Percentiles rank a stretch among this genome's conserved stretches.
phyloP scores from a whole-genome alignment of 2,888 invertebrate species.

The Oscheius sp. region DNA sequence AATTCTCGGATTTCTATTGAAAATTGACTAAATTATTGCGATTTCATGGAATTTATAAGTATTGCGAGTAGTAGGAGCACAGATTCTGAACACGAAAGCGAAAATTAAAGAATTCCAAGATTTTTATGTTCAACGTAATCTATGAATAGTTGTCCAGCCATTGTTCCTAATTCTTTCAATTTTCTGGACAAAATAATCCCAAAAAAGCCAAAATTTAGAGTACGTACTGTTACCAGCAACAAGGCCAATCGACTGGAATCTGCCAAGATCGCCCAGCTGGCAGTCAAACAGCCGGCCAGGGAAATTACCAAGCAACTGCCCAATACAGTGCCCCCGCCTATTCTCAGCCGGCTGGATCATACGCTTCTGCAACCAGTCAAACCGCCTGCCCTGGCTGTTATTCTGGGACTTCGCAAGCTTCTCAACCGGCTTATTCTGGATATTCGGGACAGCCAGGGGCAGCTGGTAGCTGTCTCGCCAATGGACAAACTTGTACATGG shows the following conservation, averaged over 20 bases:
- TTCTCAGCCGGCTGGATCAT: not conserved
- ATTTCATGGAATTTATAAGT: too few species aligned
- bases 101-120: too few species aligned
- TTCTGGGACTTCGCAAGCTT: not conserved
- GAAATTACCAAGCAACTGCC: too few species aligned
- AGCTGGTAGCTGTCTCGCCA: not conserved
- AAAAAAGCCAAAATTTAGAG: not conserved
- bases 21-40: too few species aligned
- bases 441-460: not conserved
- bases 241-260: not conserved
- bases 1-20: too few species aligned
- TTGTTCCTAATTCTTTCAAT: too few species aligned
- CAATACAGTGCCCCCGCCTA: not conserved
- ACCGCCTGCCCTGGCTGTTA: not conserved
- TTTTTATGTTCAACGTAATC: too few species aligned
- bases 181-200: too few species aligned
- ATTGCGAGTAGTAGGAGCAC: too few species aligned
- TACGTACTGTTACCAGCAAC: slow-evolving; percentile 2
- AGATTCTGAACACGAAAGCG: too few species aligned
- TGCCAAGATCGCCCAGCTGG: not conserved
- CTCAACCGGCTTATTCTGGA: not conserved
- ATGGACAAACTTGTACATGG: not conserved
- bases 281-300: too few species aligned
- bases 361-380: not conserved
- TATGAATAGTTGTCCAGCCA: too few species aligned